Conservation (phyloP, 2,113 vertebrate genomes). For the Oncorhynchus nerka region DNA sequence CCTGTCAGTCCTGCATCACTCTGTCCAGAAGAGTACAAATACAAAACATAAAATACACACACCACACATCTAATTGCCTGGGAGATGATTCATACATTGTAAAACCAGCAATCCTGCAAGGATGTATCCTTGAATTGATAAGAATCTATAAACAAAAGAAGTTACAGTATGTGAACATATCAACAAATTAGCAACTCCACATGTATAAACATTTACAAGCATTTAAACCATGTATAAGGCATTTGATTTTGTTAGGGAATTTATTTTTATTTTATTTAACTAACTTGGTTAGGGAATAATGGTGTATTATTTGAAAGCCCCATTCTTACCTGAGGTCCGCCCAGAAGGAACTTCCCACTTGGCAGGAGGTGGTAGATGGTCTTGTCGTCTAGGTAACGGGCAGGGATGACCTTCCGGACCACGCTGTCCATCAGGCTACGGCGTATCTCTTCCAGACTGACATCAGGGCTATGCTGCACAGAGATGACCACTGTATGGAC, state of each 20-base stretch:
- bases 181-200: neutral
- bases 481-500: constrained; percentile 77
- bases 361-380: constrained; percentile 76
- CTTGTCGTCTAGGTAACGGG: constrained; percentile 66
- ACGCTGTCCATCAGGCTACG: constrained; percentile 69
- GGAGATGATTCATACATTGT: too few species aligned
- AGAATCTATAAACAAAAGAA: too few species aligned
- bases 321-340: constrained; percentile 67
- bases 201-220: too few species aligned
- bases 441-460: constrained; percentile 65
- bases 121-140: too few species aligned
- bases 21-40: constrained; percentile 38
- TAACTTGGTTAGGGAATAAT: too few species aligned
- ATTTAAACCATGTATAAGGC: too few species aligned
- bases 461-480: constrained; percentile 66
- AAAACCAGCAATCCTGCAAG: neutral
- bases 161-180: neutral
- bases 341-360: constrained; percentile 69
- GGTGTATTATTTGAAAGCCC: neutral
- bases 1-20: constrained; percentile 75
- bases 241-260: too few species aligned
- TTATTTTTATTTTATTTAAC: too few species aligned
- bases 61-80: neutral
- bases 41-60: neutral
- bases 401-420: constrained; percentile 67